Conservation (phyloP, 2,797 vertebrate genomes). For the Enteromius mattozi region DNA sequence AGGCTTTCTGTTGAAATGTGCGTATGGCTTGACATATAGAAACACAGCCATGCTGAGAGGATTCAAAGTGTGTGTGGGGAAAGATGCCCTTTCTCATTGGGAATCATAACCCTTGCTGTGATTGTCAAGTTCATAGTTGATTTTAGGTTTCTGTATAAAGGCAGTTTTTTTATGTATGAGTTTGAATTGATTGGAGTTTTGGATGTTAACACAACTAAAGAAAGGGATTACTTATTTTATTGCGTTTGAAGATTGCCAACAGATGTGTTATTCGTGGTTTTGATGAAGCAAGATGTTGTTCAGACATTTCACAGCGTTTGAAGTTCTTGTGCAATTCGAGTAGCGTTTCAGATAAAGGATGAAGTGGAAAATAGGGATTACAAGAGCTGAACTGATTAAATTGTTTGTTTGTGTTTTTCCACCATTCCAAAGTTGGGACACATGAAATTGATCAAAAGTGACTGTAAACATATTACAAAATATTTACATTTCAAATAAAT, state of each 20-base stretch:
- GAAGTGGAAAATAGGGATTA: constrained; percentile 21
- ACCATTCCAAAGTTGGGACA: not conserved
- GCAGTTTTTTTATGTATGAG: constrained; percentile 1
- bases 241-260: constrained; percentile 26
- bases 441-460: not conserved
- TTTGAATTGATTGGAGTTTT: not conserved
- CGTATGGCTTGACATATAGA: constrained; percentile 21
- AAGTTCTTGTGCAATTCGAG: constrained; percentile 6
- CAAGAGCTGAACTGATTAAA: not conserved
- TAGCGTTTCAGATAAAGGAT: constrained; percentile 11
- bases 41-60: constrained; percentile 36
- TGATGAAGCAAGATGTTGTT: constrained; percentile 20
- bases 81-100: not conserved
- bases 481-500: not conserved
- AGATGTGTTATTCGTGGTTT: constrained; percentile 24
- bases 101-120: not conserved
- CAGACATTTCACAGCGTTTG: constrained; percentile 16
- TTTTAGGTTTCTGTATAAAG: not conserved
- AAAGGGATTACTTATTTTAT: constrained; percentile 10
- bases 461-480: not conserved
- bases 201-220: not conserved
- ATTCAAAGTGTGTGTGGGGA: constrained; percentile 25
- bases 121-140: not conserved
- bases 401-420: not conserved
- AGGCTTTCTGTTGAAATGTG: constrained; percentile 31